Conservation (phyloP, 2,113 vertebrate genomes). For the Columba livia region DNA sequence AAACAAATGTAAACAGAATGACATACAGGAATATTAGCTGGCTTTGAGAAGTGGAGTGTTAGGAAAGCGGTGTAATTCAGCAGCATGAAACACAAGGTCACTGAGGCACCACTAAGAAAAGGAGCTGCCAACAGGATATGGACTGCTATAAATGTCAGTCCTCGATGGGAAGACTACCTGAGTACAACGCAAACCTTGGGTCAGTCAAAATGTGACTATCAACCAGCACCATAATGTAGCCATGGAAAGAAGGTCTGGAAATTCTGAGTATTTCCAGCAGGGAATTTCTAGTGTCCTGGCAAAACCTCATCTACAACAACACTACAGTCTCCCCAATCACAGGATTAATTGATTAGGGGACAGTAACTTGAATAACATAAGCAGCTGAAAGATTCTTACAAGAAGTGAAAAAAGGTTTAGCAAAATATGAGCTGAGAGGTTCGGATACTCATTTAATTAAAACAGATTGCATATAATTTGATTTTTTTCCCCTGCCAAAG, state of each 20-base stretch:
- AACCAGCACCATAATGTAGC: not conserved
- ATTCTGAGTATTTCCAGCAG: not conserved
- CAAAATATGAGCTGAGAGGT: not conserved
- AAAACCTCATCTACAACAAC: not conserved
- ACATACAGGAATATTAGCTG: not conserved
- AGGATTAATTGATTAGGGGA: not conserved
- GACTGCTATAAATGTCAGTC: not conserved
- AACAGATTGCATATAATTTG: slow-evolving; percentile 46
- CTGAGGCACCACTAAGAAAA: not conserved
- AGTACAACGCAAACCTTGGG: not conserved
- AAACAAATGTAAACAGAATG: not conserved
- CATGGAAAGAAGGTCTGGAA: not conserved
- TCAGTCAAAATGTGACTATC: not conserved
- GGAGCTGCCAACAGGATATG: not conserved
- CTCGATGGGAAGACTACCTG: not conserved
- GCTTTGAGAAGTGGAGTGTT: not conserved
- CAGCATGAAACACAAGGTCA: not conserved
- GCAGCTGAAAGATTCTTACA: not conserved
- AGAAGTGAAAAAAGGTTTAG: not conserved
- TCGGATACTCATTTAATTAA: slow-evolving; percentile 42
- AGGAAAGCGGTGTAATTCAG: not conserved
- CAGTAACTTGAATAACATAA: not conserved
- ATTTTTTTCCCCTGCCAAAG: slow-evolving; percentile 19
- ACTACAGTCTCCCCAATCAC: not conserved
- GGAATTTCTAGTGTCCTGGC: not conserved